Conservation (phyloP, 2,888 invertebrate genomes). For the Cremastinae sp. region DNA sequence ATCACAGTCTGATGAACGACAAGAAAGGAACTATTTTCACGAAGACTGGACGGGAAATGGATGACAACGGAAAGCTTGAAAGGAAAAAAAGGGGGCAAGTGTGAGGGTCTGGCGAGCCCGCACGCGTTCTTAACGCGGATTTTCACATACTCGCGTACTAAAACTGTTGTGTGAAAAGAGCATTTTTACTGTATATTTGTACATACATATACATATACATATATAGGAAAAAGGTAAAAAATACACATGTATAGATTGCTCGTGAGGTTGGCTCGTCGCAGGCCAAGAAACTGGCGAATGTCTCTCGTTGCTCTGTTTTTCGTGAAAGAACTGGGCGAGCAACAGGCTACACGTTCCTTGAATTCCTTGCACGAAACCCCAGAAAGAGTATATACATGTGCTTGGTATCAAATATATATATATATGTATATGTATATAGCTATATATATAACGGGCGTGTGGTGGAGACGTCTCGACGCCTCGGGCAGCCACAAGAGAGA, state of each 20-base stretch:
- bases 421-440: too few relatives aligned
- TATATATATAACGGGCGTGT: background rate
- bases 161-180: slow-evolving; percentile 19
- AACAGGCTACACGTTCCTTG: slow-evolving; percentile 61
- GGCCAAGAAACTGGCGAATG: slow-evolving; percentile 51
- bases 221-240: background rate
- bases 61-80: background rate
- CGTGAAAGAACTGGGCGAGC: slow-evolving; percentile 48
- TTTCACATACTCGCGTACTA: slow-evolving; percentile 3
- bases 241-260: slow-evolving; percentile 11
- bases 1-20: too few relatives aligned
- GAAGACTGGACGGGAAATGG: background rate
- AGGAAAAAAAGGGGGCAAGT: background rate
- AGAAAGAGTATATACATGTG: slow-evolving; percentile 1
- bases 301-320: slow-evolving; percentile 52
- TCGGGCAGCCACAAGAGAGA: slow-evolving; percentile 31
- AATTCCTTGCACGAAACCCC: slow-evolving; percentile 39
- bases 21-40: background rate
- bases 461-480: slow-evolving; percentile 22
- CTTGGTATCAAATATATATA: too few relatives aligned
- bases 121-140: background rate
- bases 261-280: slow-evolving; percentile 27
- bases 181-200: slow-evolving; percentile 1
- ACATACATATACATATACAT: background rate
- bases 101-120: background rate